These are phyloP conservation scores for Plumapathes pennacea DNA, from an alignment of 92 coral and sea anemone genomes.

Conservation along the genomic window DNA sequence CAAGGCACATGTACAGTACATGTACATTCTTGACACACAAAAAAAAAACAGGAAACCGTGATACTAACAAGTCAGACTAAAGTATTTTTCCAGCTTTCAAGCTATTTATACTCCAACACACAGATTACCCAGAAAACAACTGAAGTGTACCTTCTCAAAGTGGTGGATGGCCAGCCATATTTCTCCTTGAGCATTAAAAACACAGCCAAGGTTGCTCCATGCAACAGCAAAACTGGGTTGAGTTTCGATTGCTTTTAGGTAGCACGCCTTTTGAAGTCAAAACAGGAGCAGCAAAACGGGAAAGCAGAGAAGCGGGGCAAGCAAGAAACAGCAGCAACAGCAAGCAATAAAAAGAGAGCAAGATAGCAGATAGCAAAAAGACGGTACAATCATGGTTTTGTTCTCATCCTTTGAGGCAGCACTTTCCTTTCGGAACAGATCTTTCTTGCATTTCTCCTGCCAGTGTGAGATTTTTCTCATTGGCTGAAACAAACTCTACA, in stretches of 20 bases:
- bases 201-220: conserved; percentile 99
- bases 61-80: no score
- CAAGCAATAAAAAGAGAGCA: conserved; percentile 67
- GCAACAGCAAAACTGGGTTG: conserved; percentile 99
- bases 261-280: conserved; percentile 93
- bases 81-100: no score
- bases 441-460: conserved; percentile 33
- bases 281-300: conserved; percentile 84
- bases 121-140: background rate
- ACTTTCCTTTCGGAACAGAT: conserved; percentile 48
- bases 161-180: conserved; percentile 99
- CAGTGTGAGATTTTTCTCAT: conserved; percentile 19
- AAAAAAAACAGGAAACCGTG: no score
- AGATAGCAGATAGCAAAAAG: conserved; percentile 80
- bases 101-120: background rate
- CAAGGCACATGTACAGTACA: no score
- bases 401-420: conserved; percentile 94
- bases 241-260: conserved; percentile 99
- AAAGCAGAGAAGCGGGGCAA: conserved; percentile 71
- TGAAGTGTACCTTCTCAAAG: conserved; percentile 86
- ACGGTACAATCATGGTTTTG: conserved; percentile 88
- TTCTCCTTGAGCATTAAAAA: conserved; percentile 99
- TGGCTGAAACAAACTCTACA: conserved; percentile 58
- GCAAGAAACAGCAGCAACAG: conserved; percentile 61
- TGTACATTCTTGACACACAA: no score